Percentiles rank a stretch among this genome's conserved stretches.
Evolutionary conservation across 2,797 vertebrate species (phyloP).

Genomic region (Ispidina picta): DNA sequence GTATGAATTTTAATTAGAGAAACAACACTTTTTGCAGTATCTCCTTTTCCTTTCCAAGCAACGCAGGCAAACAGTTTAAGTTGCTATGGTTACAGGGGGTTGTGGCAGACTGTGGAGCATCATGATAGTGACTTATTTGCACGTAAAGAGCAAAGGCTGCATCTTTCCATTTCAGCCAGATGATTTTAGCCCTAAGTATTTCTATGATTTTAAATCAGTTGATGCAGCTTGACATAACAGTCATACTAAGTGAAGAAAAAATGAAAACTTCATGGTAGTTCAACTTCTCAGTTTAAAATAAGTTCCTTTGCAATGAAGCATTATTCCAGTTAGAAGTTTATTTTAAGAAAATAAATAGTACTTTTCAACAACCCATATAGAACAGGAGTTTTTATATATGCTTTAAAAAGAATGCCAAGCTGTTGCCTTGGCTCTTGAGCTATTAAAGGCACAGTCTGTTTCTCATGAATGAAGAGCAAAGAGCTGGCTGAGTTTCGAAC

Average conservation of each 20-base stretch:
- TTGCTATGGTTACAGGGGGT: slow-evolving; percentile 66
- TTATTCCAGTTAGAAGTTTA: slow-evolving; percentile 69
- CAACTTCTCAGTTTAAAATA: slow-evolving; percentile 63
- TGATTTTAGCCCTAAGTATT: slow-evolving; percentile 38
- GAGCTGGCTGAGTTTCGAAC: slow-evolving; percentile 24
- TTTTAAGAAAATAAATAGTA: slow-evolving; percentile 63
- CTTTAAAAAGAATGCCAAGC: slow-evolving; percentile 63
- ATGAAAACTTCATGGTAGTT: slow-evolving; percentile 63
- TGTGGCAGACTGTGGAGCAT: slow-evolving; percentile 54
- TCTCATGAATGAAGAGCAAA: slow-evolving; percentile 62
- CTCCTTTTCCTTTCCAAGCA: slow-evolving; percentile 32
- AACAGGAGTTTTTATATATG: slow-evolving; percentile 65
- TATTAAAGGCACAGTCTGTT: slow-evolving; percentile 61
- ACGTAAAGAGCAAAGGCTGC: slow-evolving; percentile 24
- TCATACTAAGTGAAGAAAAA: slow-evolving; percentile 49
- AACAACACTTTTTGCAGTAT: slow-evolving; percentile 58
- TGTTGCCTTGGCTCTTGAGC: slow-evolving; percentile 26
- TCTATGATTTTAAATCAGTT: slow-evolving; percentile 19
- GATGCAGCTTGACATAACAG: slow-evolving; percentile 30
- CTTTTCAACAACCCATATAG: slow-evolving; percentile 59
- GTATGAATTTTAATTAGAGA: slow-evolving; percentile 47
- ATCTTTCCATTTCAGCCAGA: slow-evolving; percentile 30
- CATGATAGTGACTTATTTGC: slow-evolving; percentile 44
- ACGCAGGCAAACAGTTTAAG: slow-evolving; percentile 20
- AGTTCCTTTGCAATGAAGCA: slow-evolving; percentile 67